These are phyloP conservation scores for Clanis bilineata DNA, from an alignment of 2,888 invertebrate genomes.

Conservation along the genomic window DNA sequence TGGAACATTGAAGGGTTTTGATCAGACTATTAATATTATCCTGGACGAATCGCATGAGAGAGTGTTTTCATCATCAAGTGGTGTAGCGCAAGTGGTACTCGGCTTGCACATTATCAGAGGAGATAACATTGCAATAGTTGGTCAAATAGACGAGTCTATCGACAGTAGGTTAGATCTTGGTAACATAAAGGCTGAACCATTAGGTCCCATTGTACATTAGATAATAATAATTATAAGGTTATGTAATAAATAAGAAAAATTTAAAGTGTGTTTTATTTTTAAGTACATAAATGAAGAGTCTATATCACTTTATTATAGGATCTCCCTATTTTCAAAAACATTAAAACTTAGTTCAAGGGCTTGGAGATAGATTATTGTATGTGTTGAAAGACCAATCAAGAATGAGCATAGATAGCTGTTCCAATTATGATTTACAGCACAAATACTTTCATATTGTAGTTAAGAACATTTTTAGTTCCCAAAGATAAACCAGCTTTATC, in stretches of 20 bases:
- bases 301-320: too few relatives aligned
- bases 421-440: too few relatives aligned
- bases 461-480: too few relatives aligned
- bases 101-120: constrained; percentile 99
- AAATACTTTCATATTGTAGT: too few relatives aligned
- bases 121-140: constrained; percentile 97
- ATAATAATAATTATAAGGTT: constrained; percentile 21
- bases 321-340: too few relatives aligned
- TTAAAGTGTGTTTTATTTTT: constrained; percentile 23
- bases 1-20: constrained; percentile 98
- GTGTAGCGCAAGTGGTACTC: constrained; percentile 93
- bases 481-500: too few relatives aligned
- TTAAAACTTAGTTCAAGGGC: too few relatives aligned
- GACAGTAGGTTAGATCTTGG: constrained; percentile 91
- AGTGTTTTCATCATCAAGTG: constrained; percentile 96
- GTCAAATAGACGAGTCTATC: constrained; percentile 91
- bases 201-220: constrained; percentile 90
- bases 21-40: constrained; percentile 99
- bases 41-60: constrained; percentile 99
- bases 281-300: background rate
- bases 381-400: too few relatives aligned
- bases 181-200: constrained; percentile 91
- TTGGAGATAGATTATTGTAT: too few relatives aligned
- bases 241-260: constrained; percentile 44
- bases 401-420: too few relatives aligned